Percentiles rank a stretch among this genome's conserved stretches.
Conservation (phyloP, 2,888 invertebrate genomes). For the Sicus ferrugineus region DNA sequence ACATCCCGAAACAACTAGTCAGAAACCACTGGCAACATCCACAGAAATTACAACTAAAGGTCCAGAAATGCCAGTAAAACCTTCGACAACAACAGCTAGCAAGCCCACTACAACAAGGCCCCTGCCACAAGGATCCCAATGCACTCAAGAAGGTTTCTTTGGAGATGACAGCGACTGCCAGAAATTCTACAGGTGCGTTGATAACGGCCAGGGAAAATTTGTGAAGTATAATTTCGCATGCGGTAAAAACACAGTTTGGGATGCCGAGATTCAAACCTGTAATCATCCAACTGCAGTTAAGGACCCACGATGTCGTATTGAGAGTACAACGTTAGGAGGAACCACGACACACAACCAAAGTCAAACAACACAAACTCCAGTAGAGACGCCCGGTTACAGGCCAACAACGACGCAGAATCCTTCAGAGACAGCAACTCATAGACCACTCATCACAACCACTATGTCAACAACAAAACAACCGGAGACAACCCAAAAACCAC, state of each 20-base stretch:
- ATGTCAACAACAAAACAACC: no score
- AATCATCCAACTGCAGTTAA: constrained; percentile 64
- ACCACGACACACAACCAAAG: constrained; percentile 30
- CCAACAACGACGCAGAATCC: no score
- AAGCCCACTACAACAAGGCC: constrained; percentile 43
- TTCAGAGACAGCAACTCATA: no score
- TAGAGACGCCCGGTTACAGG: no score
- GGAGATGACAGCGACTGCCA: constrained; percentile 69
- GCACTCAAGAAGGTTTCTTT: constrained; percentile 71
- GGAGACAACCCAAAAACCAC: no score
- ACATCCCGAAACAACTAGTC: background rate
- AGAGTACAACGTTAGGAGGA: constrained; percentile 7
- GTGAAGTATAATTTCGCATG: constrained; percentile 68
- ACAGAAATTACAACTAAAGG: background rate
- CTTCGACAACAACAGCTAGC: constrained; percentile 25
- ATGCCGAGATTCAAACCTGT: constrained; percentile 70
- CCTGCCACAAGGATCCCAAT: constrained; percentile 62
- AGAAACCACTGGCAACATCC: background rate
- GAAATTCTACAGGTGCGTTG: constrained; percentile 70
- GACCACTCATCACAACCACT: no score
- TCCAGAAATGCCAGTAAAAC: background rate
- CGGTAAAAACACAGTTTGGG: constrained; percentile 75
- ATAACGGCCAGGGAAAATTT: constrained; percentile 62
- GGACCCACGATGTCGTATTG: constrained; percentile 2
- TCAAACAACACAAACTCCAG: no score